Evolutionary conservation across 2,888 invertebrate genomes (phyloP), one percentile per base, ranked within the genome.

Genomic region (Ophion ellenae): DNA sequence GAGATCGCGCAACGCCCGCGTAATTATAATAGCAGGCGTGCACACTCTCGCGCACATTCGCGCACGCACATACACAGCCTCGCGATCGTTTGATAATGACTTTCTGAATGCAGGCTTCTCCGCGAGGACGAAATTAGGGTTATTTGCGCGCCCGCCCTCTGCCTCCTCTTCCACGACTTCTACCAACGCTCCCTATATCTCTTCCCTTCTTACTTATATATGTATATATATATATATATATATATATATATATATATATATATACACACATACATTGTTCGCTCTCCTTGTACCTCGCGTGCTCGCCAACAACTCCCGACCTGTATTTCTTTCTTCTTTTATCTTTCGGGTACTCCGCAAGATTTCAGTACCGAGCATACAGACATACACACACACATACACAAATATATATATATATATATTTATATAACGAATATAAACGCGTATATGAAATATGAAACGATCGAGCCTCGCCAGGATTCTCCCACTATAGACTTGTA

Each of bases 51-150:
- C 64, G 61, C 45, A 71, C 53, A 53, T 53, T 53, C 53, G 14
- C 17, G 14, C 74, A 32, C 59, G 45, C 59, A 64, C 77, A 63
- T 59, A 83, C 61, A 63, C 75, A 76, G 79, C 63, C 67, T 69
- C 71, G 70, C 81, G 83, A 87, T 90, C 88, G 90, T 92, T 92
- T 91, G 92, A 91, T 92, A 92, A 92, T 92, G 92, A 92, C 92
- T 91, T 91, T 91, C 90, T 90, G 91, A 92, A 91, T 91, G 91
- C 91, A 89, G 89, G 89, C 88, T 89, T 90, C 88, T 81, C 81
- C 61, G 81, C 89, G 90, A 91, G 88, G 90, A 89, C 89, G 89
- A 92, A 92, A 92, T 92, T 92, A 92, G 92, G 92, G 92, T 92
- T 92, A 92, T 92, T 92, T 92, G 90, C 90, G 89, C 87, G 89